Evolutionary conservation across 2,797 vertebrate species (phyloP).

Genomic region (Lutjanus campechanus): DNA sequence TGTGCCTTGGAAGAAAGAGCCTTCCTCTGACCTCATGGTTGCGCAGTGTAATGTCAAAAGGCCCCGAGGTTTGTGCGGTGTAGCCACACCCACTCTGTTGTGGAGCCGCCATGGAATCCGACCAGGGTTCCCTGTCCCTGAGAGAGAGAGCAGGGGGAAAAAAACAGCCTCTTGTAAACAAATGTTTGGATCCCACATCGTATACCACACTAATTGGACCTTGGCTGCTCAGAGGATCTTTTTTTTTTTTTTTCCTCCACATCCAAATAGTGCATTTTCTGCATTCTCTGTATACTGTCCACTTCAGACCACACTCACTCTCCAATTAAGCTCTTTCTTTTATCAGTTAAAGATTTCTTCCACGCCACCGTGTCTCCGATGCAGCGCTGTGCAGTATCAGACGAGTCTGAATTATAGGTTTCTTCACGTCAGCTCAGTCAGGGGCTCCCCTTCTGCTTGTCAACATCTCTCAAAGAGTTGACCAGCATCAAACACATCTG

Average conservation of each 20-base stretch:
- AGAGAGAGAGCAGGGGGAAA: constrained; percentile 27
- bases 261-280: constrained; percentile 58
- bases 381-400: constrained; percentile 17
- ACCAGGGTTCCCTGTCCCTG: constrained; percentile 49
- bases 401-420: constrained; percentile 36
- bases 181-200: constrained; percentile 75
- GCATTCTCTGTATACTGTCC: constrained; percentile 48
- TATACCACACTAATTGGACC: constrained; percentile 74
- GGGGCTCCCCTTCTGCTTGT: constrained; percentile 12
- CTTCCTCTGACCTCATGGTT: constrained; percentile 83
- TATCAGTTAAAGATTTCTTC: constrained; percentile 26
- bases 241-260: constrained; percentile 7
- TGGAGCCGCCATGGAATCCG: constrained; percentile 62
- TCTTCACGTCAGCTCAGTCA: constrained; percentile 10
- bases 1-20: constrained; percentile 76
- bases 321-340: constrained; percentile 52
- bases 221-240: constrained; percentile 56
- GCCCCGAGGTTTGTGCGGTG: constrained; percentile 74
- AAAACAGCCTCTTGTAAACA: constrained; percentile 71
- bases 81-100: constrained; percentile 79
- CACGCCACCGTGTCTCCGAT: background rate
- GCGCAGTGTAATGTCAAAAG: constrained; percentile 80
- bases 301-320: constrained; percentile 45
- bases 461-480: constrained; percentile 12
- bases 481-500: constrained; percentile 35